These are phyloP conservation scores for Pelecanoides urinatrix DNA, from an alignment of 2,113 vertebrate genomes.

Conservation along the genomic window DNA sequence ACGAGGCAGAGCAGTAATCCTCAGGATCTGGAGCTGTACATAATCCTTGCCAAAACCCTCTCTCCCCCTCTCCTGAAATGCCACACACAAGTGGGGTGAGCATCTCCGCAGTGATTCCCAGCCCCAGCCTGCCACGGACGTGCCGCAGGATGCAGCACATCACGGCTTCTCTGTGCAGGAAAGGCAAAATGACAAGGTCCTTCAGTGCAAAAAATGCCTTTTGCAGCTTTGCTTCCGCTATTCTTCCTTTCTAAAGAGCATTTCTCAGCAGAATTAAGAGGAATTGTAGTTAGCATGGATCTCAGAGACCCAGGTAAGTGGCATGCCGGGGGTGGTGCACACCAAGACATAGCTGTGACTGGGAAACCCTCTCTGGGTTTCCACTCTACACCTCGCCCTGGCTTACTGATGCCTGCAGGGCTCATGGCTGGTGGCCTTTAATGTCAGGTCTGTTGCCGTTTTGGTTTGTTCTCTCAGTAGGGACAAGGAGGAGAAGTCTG, in stretches of 20 bases:
- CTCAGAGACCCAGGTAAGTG: background rate
- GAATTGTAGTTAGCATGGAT: background rate
- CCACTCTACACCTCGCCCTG: background rate
- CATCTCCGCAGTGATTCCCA: background rate
- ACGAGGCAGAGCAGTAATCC: background rate
- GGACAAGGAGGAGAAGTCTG: background rate
- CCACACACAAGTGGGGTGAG: background rate
- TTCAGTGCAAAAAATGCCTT: background rate
- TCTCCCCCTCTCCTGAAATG: background rate
- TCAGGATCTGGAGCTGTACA: background rate
- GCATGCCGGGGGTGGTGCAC: background rate
- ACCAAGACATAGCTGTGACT: background rate
- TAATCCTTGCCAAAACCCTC: background rate
- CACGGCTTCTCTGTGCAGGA: background rate
- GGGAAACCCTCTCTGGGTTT: background rate
- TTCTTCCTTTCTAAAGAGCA: background rate
- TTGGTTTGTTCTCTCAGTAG: background rate
- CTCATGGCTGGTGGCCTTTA: background rate
- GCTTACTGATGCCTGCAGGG: background rate
- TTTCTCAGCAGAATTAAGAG: background rate
- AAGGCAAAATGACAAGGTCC: background rate
- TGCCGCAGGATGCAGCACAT: fast-evolving
- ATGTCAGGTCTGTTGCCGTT: background rate
- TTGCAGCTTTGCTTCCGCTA: background rate
- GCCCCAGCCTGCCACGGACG: background rate